phyloP scores from a whole-genome alignment of 2,797 vertebrate genomes.

The Clamator glandarius region DNA sequence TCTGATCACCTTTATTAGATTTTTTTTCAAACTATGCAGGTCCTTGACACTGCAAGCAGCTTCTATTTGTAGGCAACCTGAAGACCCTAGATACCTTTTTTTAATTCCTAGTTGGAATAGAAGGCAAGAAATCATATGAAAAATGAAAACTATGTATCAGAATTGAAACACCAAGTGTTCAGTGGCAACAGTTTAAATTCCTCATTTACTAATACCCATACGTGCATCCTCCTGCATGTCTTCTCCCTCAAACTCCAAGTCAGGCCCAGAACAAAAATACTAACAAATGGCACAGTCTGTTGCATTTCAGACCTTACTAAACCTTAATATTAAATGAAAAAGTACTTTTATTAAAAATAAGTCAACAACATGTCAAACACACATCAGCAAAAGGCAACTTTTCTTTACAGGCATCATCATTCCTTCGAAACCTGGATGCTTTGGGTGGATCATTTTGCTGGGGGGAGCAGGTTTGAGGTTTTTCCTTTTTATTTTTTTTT shows the following conservation, averaged over 20 bases:
- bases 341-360: neutral
- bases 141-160: neutral
- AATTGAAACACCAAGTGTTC: neutral
- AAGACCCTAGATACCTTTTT: neutral
- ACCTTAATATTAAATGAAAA: neutral
- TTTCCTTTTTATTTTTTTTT: neutral
- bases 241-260: neutral
- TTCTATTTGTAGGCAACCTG: neutral
- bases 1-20: neutral
- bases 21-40: neutral
- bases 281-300: neutral
- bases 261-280: neutral
- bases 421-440: neutral
- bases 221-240: fast-evolving
- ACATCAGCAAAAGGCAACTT: neutral
- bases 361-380: neutral
- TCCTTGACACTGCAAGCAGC: neutral
- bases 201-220: neutral
- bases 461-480: no score
- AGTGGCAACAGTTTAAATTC: neutral
- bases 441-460: neutral
- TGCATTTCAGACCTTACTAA: neutral
- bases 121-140: neutral
- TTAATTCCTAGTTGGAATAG: neutral
- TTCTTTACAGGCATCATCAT: neutral